Percentiles rank a stretch among this genome's conserved stretches.
phyloP scores from a whole-genome alignment of 2,888 invertebrate species.

The Andrena flavipes region DNA sequence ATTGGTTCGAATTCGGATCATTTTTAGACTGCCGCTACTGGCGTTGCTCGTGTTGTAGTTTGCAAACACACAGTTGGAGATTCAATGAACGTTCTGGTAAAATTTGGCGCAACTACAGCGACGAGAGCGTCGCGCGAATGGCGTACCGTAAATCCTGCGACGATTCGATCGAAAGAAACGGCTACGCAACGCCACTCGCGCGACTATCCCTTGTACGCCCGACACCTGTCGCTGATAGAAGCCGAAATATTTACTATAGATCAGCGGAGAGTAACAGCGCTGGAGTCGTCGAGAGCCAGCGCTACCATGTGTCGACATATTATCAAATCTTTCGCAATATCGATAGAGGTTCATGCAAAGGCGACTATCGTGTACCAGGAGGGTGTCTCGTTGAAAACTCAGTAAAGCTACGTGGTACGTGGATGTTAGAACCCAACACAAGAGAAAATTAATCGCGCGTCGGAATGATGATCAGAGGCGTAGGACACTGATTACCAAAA shows the following conservation, averaged over 20 bases:
- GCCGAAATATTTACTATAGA: background rate
- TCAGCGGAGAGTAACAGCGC: background rate
- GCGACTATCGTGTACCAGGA: conserved; percentile 23
- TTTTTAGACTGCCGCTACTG: background rate
- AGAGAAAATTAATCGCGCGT: background rate
- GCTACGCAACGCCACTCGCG: background rate
- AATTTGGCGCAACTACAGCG: background rate
- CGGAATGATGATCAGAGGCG: background rate
- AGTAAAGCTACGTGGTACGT: conserved; percentile 1
- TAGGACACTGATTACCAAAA: conserved; percentile 8
- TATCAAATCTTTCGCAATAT: background rate
- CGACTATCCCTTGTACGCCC: background rate
- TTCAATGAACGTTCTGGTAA: background rate
- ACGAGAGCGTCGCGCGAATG: background rate
- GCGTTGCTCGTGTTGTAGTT: conserved; percentile 12
- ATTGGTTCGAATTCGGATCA: conserved; percentile 5
- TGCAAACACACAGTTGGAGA: background rate
- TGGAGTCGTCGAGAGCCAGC: background rate
- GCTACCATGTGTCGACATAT: background rate
- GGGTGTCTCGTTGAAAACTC: conserved; percentile 30
- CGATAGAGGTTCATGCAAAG: conserved; percentile 39
- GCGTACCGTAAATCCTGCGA: background rate
- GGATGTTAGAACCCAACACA: conserved; percentile 3
- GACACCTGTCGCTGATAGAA: background rate
- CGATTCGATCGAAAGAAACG: background rate